phyloP scores from a whole-genome alignment of 2,113 vertebrate genomes.

The Pseudolaguvia tuberculata region DNA sequence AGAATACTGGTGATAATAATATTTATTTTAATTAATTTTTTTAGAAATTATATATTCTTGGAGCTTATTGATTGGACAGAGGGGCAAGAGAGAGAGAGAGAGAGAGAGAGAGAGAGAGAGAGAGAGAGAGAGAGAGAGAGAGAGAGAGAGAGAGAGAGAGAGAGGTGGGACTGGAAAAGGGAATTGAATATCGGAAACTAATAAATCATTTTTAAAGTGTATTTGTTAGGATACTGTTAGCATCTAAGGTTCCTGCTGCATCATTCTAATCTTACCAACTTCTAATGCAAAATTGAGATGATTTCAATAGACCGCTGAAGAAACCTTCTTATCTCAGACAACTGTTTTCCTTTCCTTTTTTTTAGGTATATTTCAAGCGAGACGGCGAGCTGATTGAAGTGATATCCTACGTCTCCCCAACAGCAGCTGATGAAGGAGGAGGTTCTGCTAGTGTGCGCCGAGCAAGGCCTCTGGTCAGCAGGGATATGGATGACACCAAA shows the following conservation, averaged over 20 bases:
- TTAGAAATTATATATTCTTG: too few species aligned
- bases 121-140: too few species aligned
- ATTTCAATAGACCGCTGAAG: constrained; percentile 9
- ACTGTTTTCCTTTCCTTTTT: background rate
- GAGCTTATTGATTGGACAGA: too few species aligned
- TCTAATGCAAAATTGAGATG: background rate
- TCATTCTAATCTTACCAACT: background rate
- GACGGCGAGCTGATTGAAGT: constrained; percentile 89
- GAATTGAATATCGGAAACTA: too few species aligned
- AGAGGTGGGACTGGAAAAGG: too few species aligned
- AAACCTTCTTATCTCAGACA: background rate
- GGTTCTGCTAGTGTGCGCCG: constrained; percentile 67
- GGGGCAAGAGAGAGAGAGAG: too few species aligned
- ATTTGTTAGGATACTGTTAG: too few species aligned
- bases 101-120: too few species aligned
- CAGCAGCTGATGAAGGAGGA: constrained; percentile 53
- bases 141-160: too few species aligned
- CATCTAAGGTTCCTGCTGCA: background rate
- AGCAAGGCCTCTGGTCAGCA: constrained; percentile 80
- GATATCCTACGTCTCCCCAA: constrained; percentile 75
- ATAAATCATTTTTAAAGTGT: too few species aligned
- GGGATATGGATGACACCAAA: constrained; percentile 92
- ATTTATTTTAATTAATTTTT: too few species aligned
- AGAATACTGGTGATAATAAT: too few species aligned
- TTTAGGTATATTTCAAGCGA: constrained; percentile 92